These are phyloP conservation scores for Anguilla rostrata DNA, from an alignment of 2,113 vertebrate genomes.

Conservation along the genomic window DNA sequence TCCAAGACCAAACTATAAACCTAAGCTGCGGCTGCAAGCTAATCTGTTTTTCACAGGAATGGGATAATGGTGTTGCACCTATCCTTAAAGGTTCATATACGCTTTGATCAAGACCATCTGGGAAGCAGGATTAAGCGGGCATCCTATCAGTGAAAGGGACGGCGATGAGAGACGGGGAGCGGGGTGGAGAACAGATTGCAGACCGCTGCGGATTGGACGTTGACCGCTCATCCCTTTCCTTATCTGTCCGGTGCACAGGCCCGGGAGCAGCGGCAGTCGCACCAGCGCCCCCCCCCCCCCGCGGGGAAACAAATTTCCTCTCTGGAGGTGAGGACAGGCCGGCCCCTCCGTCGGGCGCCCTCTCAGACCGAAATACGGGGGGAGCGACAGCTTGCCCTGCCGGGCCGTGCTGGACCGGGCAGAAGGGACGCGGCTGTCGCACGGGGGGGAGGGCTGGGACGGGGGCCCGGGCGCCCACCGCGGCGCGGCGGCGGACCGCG, in stretches of 20 bases:
- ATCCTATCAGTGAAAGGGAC: slow-evolving; percentile 31
- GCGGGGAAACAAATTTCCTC: background rate
- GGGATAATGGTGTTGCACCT: background rate
- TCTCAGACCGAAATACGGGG: background rate
- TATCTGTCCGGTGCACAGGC: background rate
- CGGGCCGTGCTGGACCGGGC: background rate
- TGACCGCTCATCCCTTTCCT: background rate
- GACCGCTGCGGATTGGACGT: background rate
- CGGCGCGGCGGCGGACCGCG: background rate
- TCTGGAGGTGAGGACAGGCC: background rate
- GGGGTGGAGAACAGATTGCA: background rate
- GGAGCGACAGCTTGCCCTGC: background rate
- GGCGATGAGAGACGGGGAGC: background rate
- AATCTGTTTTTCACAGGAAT: background rate
- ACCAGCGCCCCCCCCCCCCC: background rate
- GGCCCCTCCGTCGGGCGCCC: background rate
- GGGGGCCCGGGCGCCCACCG: background rate
- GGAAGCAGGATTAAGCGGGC: slow-evolving; percentile 4
- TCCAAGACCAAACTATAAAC: background rate
- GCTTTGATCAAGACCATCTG: slow-evolving; percentile 19
- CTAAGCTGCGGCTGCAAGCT: background rate
- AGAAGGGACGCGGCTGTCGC: background rate
- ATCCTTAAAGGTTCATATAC: slow-evolving; percentile 1
- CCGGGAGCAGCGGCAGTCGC: background rate
- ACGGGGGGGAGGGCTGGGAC: background rate